These are phyloP conservation scores for Eublepharis macularius DNA, from an alignment of 2,113 vertebrate genomes.

Conservation along the genomic window DNA sequence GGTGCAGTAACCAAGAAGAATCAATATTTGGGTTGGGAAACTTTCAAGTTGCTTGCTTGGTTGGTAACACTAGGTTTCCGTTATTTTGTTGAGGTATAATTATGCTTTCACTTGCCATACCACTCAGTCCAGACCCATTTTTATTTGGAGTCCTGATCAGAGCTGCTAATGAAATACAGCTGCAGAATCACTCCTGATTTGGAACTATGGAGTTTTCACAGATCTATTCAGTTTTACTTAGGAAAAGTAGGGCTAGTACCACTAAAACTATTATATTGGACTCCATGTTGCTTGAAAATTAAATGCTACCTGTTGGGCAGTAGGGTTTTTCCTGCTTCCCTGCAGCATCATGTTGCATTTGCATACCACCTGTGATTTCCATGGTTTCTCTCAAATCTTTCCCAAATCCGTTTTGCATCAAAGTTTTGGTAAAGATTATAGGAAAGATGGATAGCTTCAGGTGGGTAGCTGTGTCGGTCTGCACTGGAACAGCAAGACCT, in stretches of 20 bases:
- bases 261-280: background rate
- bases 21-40: slow-evolving; percentile 50
- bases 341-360: no score
- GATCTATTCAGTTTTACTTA: background rate
- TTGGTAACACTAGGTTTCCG: slow-evolving; percentile 29
- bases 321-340: no score
- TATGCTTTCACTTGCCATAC: slow-evolving; percentile 10
- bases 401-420: no score
- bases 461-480: no score
- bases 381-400: no score
- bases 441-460: no score
- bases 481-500: no score
- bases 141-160: background rate
- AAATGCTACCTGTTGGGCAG: background rate
- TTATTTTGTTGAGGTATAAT: slow-evolving; percentile 18
- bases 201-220: background rate
- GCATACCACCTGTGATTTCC: no score
- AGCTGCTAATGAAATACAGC: background rate
- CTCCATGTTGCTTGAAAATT: slow-evolving; percentile 9
- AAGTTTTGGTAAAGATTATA: no score
- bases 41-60: background rate
- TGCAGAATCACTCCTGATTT: background rate
- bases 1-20: slow-evolving; percentile 47
- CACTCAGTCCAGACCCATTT: background rate
- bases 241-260: background rate